Evolutionary conservation across 2,113 vertebrate species (phyloP).

Genomic region (Myiozetetes cayanensis): DNA sequence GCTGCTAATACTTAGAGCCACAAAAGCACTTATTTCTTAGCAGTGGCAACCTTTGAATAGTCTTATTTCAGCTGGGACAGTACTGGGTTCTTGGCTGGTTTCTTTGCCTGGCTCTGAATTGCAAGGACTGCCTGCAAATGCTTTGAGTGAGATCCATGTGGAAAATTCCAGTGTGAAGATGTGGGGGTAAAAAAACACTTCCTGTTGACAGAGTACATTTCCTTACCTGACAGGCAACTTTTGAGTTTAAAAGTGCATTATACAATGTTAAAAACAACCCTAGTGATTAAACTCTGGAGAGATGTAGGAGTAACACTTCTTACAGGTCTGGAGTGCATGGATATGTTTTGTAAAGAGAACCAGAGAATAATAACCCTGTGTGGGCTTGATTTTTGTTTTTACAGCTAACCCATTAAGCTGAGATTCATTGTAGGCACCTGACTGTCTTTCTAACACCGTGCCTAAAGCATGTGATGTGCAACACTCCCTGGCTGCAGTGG

Average conservation of each 20-base stretch:
- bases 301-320: neutral
- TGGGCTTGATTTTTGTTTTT: neutral
- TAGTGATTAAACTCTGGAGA: neutral
- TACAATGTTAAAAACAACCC: neutral
- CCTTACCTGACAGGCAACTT: neutral
- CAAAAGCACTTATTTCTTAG: neutral
- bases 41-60: neutral
- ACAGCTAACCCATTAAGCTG: neutral
- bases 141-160: neutral
- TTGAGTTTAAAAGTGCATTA: neutral
- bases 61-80: neutral
- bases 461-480: neutral
- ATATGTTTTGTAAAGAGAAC: neutral
- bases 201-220: neutral
- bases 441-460: neutral
- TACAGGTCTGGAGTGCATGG: neutral
- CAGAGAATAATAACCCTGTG: neutral
- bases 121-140: neutral
- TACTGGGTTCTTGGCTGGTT: neutral
- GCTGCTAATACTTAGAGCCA: neutral
- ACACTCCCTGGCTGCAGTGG: neutral
- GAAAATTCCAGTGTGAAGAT: slow-evolving; percentile 4
- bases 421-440: neutral
- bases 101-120: neutral
- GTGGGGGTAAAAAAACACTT: neutral